Conservation (phyloP, 2,888 invertebrate genomes). For the Chromoteleia sp. region DNA sequence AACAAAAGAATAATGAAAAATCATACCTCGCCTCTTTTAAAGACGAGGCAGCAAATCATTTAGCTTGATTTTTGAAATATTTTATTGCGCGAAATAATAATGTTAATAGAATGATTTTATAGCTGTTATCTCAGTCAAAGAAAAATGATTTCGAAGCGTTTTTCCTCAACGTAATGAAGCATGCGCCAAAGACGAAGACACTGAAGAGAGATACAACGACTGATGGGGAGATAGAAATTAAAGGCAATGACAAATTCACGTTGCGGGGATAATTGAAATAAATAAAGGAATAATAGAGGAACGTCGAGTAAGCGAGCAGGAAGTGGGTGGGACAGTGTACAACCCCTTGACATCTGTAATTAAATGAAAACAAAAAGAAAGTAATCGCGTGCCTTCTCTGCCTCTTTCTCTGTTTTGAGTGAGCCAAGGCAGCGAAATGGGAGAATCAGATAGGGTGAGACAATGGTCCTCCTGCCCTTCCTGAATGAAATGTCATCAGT, state of each 20-base stretch:
- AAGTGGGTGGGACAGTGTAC: conserved; percentile 75
- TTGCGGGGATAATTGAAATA: conserved; percentile 84
- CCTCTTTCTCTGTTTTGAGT: conserved; percentile 74
- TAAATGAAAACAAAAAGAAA: conserved; percentile 85
- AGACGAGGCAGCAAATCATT: conserved; percentile 28
- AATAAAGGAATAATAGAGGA: conserved; percentile 84
- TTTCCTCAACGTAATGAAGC: conserved; percentile 67
- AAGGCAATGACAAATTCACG: conserved; percentile 84
- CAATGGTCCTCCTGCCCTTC: conserved; percentile 80
- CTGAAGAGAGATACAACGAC: conserved; percentile 63
- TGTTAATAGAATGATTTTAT: conserved; percentile 40
- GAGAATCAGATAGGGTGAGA: conserved; percentile 83
- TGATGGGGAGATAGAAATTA: conserved; percentile 77
- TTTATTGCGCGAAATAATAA: conserved; percentile 32
- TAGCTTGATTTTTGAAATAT: conserved; percentile 31
- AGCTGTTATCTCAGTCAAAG: conserved; percentile 41
- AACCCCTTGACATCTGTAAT: conserved; percentile 85
- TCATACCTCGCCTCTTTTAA: conserved; percentile 36
- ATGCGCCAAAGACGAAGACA: conserved; percentile 67
- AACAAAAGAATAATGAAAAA: conserved; percentile 59
- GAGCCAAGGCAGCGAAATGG: conserved; percentile 82
- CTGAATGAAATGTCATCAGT: conserved; percentile 83
- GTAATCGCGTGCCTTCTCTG: conserved; percentile 80
- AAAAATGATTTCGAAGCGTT: conserved; percentile 57
- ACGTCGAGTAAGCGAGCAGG: conserved; percentile 73